Conservation (phyloP, 2,888 invertebrate genomes). For the Drosophila neoperkinsi region DNA sequence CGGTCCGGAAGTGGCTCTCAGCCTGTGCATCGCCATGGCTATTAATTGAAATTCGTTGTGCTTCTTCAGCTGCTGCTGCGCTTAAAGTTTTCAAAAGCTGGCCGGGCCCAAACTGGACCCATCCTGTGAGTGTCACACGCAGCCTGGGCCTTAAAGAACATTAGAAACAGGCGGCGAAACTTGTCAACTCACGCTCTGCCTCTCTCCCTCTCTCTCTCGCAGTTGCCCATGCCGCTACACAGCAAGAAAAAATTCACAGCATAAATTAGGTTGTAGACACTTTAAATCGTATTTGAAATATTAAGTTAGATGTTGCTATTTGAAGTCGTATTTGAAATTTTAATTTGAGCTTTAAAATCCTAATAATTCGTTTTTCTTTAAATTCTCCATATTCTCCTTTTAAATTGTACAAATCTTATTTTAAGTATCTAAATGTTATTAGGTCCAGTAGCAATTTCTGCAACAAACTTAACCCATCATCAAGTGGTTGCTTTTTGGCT, state of each 20-base stretch:
- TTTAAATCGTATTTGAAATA: neutral
- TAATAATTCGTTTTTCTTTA: too few species aligned
- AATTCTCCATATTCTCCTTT: rapidly evolving
- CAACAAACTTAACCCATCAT: neutral
- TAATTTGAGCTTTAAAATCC: neutral
- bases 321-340: neutral
- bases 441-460: neutral
- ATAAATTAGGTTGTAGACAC: neutral
- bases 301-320: neutral
- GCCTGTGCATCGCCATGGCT: constrained; percentile 58
- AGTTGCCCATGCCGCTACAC: neutral
- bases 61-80: constrained; percentile 37
- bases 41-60: constrained; percentile 80
- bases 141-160: constrained; percentile 73
- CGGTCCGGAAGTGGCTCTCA: constrained; percentile 52
- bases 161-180: constrained; percentile 76
- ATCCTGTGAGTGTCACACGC: constrained; percentile 52
- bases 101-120: constrained; percentile 23
- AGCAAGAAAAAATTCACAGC: neutral
- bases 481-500: neutral
- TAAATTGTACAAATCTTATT: neutral
- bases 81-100: constrained; percentile 68
- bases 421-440: neutral
- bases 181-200: constrained; percentile 51
- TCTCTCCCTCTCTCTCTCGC: neutral